Evolutionary conservation across 2,888 invertebrate genomes (phyloP).

Genomic region (Silvanus unidentatus): DNA sequence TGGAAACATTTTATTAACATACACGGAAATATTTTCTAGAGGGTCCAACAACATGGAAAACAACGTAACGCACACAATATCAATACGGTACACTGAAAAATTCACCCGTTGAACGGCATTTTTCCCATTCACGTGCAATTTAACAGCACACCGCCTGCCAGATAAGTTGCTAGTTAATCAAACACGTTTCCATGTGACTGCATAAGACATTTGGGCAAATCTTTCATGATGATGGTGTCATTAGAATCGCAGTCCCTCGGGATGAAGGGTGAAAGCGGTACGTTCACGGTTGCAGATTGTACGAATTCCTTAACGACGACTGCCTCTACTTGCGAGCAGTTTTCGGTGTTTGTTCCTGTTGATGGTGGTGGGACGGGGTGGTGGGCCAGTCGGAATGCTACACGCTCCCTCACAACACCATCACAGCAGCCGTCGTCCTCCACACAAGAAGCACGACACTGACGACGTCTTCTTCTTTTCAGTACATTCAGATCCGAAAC

Average conservation of each 20-base stretch:
- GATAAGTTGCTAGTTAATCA: constrained; percentile 22
- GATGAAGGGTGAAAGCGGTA: constrained; percentile 28
- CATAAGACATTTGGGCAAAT: constrained; percentile 34
- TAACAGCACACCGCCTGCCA: neutral
- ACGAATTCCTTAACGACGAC: constrained; percentile 18
- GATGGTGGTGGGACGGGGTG: constrained; percentile 26
- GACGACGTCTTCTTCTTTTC: constrained; percentile 11
- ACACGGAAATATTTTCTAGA: neutral
- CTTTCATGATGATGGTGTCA: constrained; percentile 21
- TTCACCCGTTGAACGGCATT: constrained; percentile 5
- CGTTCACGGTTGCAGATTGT: constrained; percentile 27
- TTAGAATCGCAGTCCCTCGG: constrained; percentile 24
- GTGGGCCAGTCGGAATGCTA: constrained; percentile 33
- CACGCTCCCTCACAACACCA: constrained; percentile 24
- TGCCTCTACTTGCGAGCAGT: constrained; percentile 4
- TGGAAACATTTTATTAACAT: no score
- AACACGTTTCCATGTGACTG: constrained; percentile 32
- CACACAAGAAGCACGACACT: neutral
- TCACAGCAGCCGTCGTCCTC: constrained; percentile 11
- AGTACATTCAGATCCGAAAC: constrained; percentile 48
- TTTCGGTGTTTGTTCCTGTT: neutral
- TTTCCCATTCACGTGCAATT: constrained; percentile 5
- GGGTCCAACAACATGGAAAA: constrained; percentile 1
- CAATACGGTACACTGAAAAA: constrained; percentile 5
- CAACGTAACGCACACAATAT: no score